Conservation (phyloP, 2,888 invertebrate genomes). For the Nezara viridula region DNA sequence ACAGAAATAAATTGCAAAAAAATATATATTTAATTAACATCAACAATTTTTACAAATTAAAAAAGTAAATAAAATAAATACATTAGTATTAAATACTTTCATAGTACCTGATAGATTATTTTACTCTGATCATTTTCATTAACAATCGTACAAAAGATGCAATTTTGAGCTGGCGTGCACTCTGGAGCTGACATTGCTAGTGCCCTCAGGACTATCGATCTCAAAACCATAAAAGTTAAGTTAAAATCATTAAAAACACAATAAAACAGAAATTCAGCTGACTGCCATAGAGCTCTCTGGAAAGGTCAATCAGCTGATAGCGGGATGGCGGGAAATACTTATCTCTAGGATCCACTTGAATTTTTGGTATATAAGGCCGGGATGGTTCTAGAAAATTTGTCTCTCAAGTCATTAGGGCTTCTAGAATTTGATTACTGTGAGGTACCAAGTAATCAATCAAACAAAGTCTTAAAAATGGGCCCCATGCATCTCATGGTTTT, state of each 20-base stretch:
- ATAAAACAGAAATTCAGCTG: background rate
- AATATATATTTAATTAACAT: background rate
- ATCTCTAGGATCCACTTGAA: background rate
- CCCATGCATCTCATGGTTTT: slow-evolving; percentile 41
- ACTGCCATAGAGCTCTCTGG: background rate
- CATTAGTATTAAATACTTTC: background rate
- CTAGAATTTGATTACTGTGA: slow-evolving; percentile 16
- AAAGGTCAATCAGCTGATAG: slow-evolving; percentile 31
- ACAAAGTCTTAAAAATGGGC: slow-evolving; percentile 29
- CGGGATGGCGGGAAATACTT: background rate
- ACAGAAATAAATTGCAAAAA: background rate
- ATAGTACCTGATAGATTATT: slow-evolving; percentile 74
- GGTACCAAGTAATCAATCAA: slow-evolving; percentile 42
- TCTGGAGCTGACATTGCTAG: slow-evolving; percentile 46
- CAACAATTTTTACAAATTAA: background rate
- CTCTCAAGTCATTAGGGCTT: slow-evolving; percentile 19
- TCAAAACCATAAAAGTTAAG: slow-evolving; percentile 37
- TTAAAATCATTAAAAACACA: background rate
- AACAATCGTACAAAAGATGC: slow-evolving; percentile 83
- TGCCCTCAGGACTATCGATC: slow-evolving; percentile 1
- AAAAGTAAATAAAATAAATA: background rate
- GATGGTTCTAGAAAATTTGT: background rate
- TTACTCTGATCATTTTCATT: slow-evolving; percentile 75
- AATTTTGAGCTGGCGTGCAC: slow-evolving; percentile 68
- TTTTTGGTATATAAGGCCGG: background rate